Conservation (phyloP, 2,888 invertebrate genomes). For the Cheilosia impressa region DNA sequence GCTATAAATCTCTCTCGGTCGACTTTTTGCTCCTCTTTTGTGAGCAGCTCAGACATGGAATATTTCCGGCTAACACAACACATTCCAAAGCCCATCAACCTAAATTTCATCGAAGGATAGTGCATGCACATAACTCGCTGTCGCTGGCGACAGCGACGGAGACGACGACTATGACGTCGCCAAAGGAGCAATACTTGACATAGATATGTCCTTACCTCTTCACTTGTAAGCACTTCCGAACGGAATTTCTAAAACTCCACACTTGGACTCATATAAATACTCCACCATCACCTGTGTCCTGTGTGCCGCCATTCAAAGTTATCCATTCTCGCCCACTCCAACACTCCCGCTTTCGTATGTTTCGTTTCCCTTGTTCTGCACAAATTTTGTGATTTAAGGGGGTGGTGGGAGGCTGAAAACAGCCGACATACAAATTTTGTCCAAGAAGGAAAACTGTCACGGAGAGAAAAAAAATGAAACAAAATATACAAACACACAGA, state of each 20-base stretch:
- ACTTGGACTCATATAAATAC: slow-evolving; percentile 40
- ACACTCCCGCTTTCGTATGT: background rate
- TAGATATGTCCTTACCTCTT: slow-evolving; percentile 64
- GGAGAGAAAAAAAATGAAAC: slow-evolving; percentile 12
- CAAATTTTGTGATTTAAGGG: slow-evolving; percentile 1
- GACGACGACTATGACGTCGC: slow-evolving; percentile 27
- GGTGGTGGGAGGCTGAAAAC: background rate
- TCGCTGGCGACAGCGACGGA: slow-evolving; percentile 8
- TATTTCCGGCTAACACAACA: slow-evolving; percentile 73
- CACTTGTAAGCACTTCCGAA: slow-evolving; percentile 63
- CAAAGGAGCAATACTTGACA: slow-evolving; percentile 63
- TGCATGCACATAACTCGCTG: slow-evolving; percentile 44
- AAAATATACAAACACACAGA: slow-evolving; percentile 1
- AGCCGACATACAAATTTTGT: slow-evolving; percentile 8
- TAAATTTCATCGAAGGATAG: slow-evolving; percentile 68
- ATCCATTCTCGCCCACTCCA: background rate
- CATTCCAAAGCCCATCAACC: slow-evolving; percentile 69
- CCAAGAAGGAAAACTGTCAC: slow-evolving; percentile 31
- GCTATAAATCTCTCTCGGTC: slow-evolving; percentile 64
- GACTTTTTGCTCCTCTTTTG: slow-evolving; percentile 16
- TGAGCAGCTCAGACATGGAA: slow-evolving; percentile 65
- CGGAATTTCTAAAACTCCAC: slow-evolving; percentile 44
- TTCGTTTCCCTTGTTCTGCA: background rate
- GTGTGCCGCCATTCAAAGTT: background rate
- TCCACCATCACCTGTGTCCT: slow-evolving; percentile 17